Percentiles rank a stretch among this genome's conserved stretches.
Evolutionary conservation across 2,888 invertebrate genomes (phyloP).

Genomic region (Podotricha telesiphe): DNA sequence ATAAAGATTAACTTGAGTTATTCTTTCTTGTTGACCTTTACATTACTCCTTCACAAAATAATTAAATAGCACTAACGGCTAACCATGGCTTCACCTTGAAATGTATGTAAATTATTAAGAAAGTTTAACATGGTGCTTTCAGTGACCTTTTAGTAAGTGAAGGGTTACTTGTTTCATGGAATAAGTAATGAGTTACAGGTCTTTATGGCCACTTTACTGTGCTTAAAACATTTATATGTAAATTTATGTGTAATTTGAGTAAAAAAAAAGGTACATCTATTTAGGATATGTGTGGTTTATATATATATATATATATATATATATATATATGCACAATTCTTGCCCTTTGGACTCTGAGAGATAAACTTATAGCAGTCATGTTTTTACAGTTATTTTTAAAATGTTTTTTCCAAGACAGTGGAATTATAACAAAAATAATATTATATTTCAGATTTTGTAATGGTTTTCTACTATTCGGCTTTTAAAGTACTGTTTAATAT

Average conservation of each 20-base stretch:
- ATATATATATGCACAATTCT: too few relatives aligned
- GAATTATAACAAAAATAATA: too few relatives aligned
- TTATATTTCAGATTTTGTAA: too few relatives aligned
- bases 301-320: too few relatives aligned
- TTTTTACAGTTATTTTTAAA: too few relatives aligned
- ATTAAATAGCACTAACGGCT: conserved; percentile 18
- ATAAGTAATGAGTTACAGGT: conserved; percentile 22
- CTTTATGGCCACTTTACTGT: not conserved
- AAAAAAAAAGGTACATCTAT: not conserved
- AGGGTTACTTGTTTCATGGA: conserved; percentile 28
- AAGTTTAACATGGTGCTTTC: conserved; percentile 28
- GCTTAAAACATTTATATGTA: conserved; percentile 1
- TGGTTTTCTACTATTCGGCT: too few relatives aligned
- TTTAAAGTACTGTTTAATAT: too few relatives aligned
- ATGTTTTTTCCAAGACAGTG: too few relatives aligned
- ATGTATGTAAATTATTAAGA: conserved; percentile 28
- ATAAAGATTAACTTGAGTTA: not conserved
- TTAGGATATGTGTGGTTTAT: too few relatives aligned
- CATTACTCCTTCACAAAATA: conserved; percentile 20
- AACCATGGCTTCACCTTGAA: conserved; percentile 25
- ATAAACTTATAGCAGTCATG: too few relatives aligned
- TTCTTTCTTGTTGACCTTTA: conserved; percentile 7
- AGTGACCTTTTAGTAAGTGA: conserved; percentile 26
- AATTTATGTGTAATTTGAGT: not conserved
- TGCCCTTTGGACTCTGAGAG: too few relatives aligned